Base-by-base conservation (phyloP, 2,888 invertebrate species). In the Carterocephalus palaemon region DNA sequence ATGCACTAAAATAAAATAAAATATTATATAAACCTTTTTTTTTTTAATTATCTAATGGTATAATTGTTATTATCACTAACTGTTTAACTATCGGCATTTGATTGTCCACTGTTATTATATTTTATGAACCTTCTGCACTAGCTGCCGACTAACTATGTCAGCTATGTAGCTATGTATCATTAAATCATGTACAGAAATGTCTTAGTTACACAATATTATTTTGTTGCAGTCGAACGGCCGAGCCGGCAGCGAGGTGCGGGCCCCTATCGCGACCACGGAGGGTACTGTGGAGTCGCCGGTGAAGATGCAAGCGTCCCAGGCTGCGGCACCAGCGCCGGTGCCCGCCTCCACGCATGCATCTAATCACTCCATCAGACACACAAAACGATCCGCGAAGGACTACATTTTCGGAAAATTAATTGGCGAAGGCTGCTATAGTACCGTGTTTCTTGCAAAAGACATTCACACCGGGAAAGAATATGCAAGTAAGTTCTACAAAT, bases 381-480 rank as follows among this genome's bases (percentile, higher is more conserved):
- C 89, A 36, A 95, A 94, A 71, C 89, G 92, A 62, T 91, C 91
- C 10, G 91, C 96, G 42, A 92, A 93, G 69, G 98, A 99, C 84
- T 99, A 95, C 76, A 93, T 95, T 65, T 99, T 99, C 86, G 96
- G 97, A 47, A 96, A 95, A 88, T 90, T 95, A 52, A 93, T 99
- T 62, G 99, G 99, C 53, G 98, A 99, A 80, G 99, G 99, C 54
- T 97, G 98, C 74, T 99, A 95, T 79, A 98, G 98, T 64, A 95
- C 95, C 49, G 99, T 98, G 39, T 98, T 95, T 78, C 89, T 97
- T 57, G 97, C 96, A 38, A 95, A 95, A 77, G 97, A 98, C 79
- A 93, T 96, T 50, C 93, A 94, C 72, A 94, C 93, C 43, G 92
- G 91, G 64, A 93, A 92, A 68, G 96, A 98, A 88, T 96, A 93